Conservation (phyloP, 2,888 invertebrate genomes). For the Latrodectus elegans region DNA sequence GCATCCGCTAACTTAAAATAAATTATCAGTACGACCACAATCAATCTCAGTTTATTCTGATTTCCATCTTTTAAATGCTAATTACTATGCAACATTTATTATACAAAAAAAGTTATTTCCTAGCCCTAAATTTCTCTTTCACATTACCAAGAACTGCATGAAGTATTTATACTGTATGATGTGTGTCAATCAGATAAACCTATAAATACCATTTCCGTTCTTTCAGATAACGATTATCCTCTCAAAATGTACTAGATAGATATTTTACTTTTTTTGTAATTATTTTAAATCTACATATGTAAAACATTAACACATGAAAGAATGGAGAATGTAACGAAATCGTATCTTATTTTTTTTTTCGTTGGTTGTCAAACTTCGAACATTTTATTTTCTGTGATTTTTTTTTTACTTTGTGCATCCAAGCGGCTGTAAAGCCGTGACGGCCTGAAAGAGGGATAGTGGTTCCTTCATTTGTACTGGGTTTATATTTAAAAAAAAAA, state of each 20-base stretch:
- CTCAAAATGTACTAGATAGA: background rate
- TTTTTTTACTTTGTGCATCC: conserved; percentile 52
- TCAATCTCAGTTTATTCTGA: too few species aligned
- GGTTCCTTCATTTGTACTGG: conserved; percentile 17
- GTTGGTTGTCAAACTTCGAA: conserved; percentile 30
- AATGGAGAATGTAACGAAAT: background rate
- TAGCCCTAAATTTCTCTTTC: too few species aligned
- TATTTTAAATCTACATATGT: background rate
- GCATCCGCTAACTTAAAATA: too few species aligned
- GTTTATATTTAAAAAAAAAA: conserved; percentile 27
- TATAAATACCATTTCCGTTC: too few species aligned
- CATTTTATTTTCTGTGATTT: conserved; percentile 35
- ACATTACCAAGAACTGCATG: too few species aligned
- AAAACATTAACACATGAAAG: background rate
- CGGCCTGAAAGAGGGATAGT: conserved; percentile 22
- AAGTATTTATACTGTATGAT: too few species aligned
- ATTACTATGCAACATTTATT: too few species aligned
- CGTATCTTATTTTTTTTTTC: conserved; percentile 4
- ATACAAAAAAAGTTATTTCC: too few species aligned
- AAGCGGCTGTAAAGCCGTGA: conserved; percentile 46
- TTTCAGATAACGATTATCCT: background rate
- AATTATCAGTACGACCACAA: too few species aligned
- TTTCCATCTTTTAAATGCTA: too few species aligned
- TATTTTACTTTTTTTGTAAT: background rate
- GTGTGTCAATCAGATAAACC: too few species aligned